Conservation (phyloP, 2,113 vertebrate species). For the Trematomus loennbergii region DNA sequence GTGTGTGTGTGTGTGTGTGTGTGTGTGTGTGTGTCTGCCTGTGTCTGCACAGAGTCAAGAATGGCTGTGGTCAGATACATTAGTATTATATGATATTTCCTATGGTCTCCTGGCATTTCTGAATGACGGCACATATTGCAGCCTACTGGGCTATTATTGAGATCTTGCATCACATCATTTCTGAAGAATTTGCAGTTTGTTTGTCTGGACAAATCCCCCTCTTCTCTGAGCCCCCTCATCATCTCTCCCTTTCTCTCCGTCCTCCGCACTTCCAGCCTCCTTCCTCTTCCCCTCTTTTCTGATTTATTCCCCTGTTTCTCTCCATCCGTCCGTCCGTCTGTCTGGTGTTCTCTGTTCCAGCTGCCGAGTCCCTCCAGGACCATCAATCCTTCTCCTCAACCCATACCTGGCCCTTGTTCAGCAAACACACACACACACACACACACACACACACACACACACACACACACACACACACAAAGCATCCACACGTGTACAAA, state of each 20-base stretch:
- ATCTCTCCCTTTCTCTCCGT: constrained; percentile 43
- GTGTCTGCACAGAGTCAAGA: constrained; percentile 68
- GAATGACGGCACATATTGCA: constrained; percentile 77
- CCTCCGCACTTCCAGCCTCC: constrained; percentile 54
- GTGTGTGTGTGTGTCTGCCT: constrained; percentile 42
- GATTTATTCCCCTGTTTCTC: constrained; percentile 80
- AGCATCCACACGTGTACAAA: constrained; percentile 34
- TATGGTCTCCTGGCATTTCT: constrained; percentile 78
- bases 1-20: constrained; percentile 42
- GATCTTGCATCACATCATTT: constrained; percentile 80
- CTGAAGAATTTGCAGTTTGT: constrained; percentile 77
- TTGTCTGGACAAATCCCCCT: constrained; percentile 65
- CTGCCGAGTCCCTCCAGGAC: constrained; percentile 78
- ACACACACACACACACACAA: constrained; percentile 43
- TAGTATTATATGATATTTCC: constrained; percentile 84
- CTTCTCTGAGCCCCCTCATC: constrained; percentile 30
- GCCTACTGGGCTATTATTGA: constrained; percentile 75
- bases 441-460: constrained; percentile 22
- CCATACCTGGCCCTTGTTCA: constrained; percentile 78
- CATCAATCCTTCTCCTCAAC: constrained; percentile 80
- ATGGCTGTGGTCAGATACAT: constrained; percentile 80
- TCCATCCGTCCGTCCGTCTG: constrained; percentile 71
- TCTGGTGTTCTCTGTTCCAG: constrained; percentile 79
- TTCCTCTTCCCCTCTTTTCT: constrained; percentile 66
- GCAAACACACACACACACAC: constrained; percentile 45